A percentile compares a stretch with the other conserved stretches of the same genome.
Evolutionary conservation across 2,797 vertebrate genomes (phyloP).

Genomic region (Semaprochilodus insignis): DNA sequence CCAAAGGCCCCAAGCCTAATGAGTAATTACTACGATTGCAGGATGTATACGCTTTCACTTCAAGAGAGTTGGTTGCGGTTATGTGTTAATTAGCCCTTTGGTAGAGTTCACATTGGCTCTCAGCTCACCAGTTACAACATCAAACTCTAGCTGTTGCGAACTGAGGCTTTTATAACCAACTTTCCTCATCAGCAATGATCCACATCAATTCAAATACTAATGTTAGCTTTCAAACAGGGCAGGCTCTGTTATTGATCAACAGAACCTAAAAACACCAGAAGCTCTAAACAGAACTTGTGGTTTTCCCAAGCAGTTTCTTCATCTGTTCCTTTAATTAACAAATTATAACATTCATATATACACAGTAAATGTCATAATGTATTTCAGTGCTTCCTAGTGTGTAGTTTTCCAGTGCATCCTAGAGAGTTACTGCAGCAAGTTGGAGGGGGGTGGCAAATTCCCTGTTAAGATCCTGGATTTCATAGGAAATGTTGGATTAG

Average conservation of each 20-base stretch:
- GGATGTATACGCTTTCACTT: conserved; percentile 49
- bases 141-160: conserved; percentile 27
- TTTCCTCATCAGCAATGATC: conserved; percentile 9
- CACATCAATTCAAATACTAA: conserved; percentile 26
- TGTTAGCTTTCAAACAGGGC: neutral
- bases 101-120: conserved; percentile 23
- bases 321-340: too few species aligned
- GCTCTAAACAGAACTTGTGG: neutral
- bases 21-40: conserved; percentile 50
- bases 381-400: too few species aligned
- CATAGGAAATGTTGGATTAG: too few species aligned
- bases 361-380: too few species aligned
- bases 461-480: too few species aligned
- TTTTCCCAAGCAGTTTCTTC: neutral
- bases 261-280: too few species aligned
- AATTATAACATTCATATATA: too few species aligned
- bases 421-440: too few species aligned
- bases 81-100: conserved; percentile 55
- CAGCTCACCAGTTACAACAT: conserved; percentile 33
- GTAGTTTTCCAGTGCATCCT: too few species aligned
- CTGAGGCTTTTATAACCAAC: neutral
- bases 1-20: conserved; percentile 58
- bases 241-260: too few species aligned
- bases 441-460: too few species aligned
- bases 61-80: conserved; percentile 38